Percentiles rank a stretch among this genome's conserved stretches.
Conservation (phyloP, 2,888 invertebrate species). For the Lasioglossum oenotherae region DNA sequence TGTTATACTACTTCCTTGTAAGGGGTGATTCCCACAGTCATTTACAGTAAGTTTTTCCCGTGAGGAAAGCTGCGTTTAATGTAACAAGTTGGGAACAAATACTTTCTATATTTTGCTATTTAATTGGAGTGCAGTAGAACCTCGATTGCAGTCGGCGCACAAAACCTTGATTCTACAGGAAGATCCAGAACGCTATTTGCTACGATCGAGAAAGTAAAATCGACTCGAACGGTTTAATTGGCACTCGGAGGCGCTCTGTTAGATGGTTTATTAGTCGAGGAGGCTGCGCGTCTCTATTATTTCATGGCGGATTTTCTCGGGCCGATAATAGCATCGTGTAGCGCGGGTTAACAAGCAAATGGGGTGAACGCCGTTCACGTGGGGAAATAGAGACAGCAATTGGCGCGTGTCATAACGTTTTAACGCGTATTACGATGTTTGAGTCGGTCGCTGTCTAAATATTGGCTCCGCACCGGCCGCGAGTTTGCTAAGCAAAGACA, state of each 20-base stretch:
- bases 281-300: background rate
- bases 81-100: too few species aligned
- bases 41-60: too few species aligned
- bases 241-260: background rate
- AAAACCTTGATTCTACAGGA: too few species aligned
- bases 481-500: constrained; percentile 80
- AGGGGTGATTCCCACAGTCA: too few species aligned
- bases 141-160: too few species aligned
- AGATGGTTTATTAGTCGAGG: background rate
- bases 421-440: constrained; percentile 72
- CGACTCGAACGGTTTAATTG: background rate
- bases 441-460: constrained; percentile 75
- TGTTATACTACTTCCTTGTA: too few species aligned
- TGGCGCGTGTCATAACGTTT: constrained; percentile 73
- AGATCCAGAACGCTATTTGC: too few species aligned
- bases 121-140: background rate
- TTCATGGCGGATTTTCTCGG: background rate
- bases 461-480: constrained; percentile 75
- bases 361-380: constrained; percentile 25
- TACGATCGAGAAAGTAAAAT: background rate
- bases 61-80: too few species aligned
- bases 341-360: background rate
- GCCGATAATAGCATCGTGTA: background rate
- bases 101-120: background rate
- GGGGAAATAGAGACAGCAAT: constrained; percentile 60